Evolutionary conservation across 2,113 vertebrate genomes (phyloP).

Genomic region (Pogona vitticeps): DNA sequence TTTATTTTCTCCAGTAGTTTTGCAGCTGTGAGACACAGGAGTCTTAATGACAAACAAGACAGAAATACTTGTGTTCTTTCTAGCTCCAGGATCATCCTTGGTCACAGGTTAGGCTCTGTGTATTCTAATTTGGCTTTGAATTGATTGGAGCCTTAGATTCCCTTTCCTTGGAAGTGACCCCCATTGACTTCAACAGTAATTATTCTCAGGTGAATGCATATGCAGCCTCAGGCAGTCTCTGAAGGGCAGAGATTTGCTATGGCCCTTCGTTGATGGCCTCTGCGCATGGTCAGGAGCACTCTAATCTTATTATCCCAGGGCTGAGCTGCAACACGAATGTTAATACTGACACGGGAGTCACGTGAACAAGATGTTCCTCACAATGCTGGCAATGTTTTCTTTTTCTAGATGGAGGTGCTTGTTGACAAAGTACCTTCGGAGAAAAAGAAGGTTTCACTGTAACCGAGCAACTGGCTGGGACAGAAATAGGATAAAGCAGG

Average conservation of each 20-base stretch:
- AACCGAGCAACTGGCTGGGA: conserved; percentile 24
- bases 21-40: background rate
- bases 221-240: background rate
- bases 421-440: background rate
- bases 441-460: background rate
- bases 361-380: background rate
- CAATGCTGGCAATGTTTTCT: background rate
- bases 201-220: background rate
- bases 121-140: too few relatives aligned
- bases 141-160: too few relatives aligned
- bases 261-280: background rate
- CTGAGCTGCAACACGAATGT: background rate
- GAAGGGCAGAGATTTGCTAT: background rate
- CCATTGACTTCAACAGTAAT: too few relatives aligned
- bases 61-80: background rate
- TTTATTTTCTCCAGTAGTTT: background rate
- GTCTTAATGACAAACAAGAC: background rate
- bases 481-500: background rate
- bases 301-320: too few relatives aligned
- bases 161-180: too few relatives aligned
- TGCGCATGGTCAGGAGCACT: background rate
- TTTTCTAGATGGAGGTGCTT: background rate
- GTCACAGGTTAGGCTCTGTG: too few relatives aligned
- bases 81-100: background rate
- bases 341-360: background rate